phyloP scores from a whole-genome alignment of 2,797 vertebrate genomes.

The Poecile montanus region DNA sequence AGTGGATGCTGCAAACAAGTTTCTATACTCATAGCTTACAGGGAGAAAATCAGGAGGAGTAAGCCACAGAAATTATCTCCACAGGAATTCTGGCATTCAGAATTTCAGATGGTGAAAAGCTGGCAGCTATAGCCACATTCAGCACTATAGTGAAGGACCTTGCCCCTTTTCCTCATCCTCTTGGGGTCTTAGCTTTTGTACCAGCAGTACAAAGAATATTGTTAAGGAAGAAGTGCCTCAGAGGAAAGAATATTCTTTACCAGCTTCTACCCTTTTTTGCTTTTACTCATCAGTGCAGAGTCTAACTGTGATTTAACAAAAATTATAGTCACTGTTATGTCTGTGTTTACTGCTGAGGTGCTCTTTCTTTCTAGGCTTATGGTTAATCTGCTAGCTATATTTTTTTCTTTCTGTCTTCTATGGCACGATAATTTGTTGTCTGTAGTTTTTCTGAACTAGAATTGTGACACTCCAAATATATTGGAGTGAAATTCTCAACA shows the following conservation, averaged over 20 bases:
- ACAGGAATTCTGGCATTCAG: neutral
- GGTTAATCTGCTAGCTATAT: neutral
- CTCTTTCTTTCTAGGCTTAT: neutral
- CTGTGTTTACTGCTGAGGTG: neutral
- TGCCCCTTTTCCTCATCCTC: neutral
- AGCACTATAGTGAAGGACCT: neutral
- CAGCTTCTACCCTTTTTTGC: neutral
- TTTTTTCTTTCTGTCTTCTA: neutral
- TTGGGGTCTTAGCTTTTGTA: neutral
- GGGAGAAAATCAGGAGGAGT: neutral
- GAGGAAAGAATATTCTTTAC: neutral
- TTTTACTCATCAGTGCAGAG: neutral
- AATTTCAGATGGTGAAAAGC: neutral
- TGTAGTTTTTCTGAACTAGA: neutral
- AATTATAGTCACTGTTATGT: neutral
- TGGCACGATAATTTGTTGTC: neutral
- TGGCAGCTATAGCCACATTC: neutral
- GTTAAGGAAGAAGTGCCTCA: neutral
- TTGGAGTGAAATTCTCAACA: neutral
- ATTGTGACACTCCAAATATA: neutral
- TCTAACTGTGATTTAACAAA: neutral
- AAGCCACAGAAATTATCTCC: neutral
- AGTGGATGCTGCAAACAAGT: neutral
- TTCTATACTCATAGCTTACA: neutral
- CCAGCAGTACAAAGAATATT: neutral